Base-by-base conservation (phyloP, 2,113 vertebrate genomes). In the Urocitellus parryii region DNA sequence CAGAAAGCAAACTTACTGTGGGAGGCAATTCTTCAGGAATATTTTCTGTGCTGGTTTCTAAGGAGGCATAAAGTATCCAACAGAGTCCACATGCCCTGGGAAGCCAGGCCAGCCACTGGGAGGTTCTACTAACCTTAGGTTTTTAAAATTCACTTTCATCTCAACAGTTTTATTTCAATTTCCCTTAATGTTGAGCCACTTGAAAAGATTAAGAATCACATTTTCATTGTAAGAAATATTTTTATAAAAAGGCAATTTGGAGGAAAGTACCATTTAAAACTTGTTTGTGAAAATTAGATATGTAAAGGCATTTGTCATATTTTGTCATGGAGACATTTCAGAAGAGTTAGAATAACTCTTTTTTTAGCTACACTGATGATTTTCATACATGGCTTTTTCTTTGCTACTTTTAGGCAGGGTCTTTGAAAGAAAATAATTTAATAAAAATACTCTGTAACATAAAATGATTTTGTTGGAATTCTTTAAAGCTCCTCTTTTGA, bases 81-180 rank as follows among this genome's bases (percentile, higher is more conserved):
- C 5, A 84, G 7, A 87, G 45, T 22, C 68, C 45, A n/a, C 10
- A 1, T 25, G 67, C 2, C 32, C n/a, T 39, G 8, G 37, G 22
- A 70, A 91, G 61, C 34, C 13, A 5, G 53, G 32, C 77, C 63
- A 73, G 29, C 34, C 48, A 90, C 10, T 9, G 34, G n/a, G 14
- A 91, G 51, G 17, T 65, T 85, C 67, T 12, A 65, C 0, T 42
- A 4, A 51, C 18, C 22, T 88, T 78, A 29, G 39, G 29, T 61
- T 97, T 95, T 89, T 91, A 81, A 77, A 65, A 65, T 78, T 67
- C 8, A 67, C 81, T 89, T 89, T 82, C 10, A 78, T 29, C 74
- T 90, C 4, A 70, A 83, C 5, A 29, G 14, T 76, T 77, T 34
- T 90, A 37, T 81, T 87, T 97, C 48, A 94, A 70, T 18, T 73